Evolutionary conservation across 2,888 invertebrate species (phyloP), one percentile per base, ranked within the genome.

Genomic region (Colostygia pectinataria): DNA sequence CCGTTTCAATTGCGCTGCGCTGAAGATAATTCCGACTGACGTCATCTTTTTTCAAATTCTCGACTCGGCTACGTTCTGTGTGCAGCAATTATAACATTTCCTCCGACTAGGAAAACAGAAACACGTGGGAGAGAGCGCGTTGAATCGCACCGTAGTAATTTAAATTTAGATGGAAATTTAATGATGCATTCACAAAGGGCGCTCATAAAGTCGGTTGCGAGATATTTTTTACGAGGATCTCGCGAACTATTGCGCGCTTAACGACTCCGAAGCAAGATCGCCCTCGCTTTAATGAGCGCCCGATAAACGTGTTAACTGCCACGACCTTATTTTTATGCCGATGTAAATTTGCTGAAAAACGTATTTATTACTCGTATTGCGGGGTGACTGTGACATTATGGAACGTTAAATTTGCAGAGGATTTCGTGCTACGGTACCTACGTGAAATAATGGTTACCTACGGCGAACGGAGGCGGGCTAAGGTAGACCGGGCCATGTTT

Each of bases 171-270:
- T 90, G 88, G 88, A 87, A 88, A 89, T 90, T 90, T 90, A 90
- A 90, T 90, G 90, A 90, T 87, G 89, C 90, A 83, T 86, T 82
- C 84, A 90, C 89, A 90, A 90, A 90, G 88, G 83, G 84, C 82
- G 85, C 89, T 88, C 89, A 82, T 90, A 90, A 89, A 90, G 84
- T 90, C 80, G 86, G 86, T 83, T 82, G 87, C 84, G 87, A 88
- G 87, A 89, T 89, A 88, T 90, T 89, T 90, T 90, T 90, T 90
- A 89, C 80, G 89, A 89, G 88, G 86, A 90, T 88, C 89, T 88
- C 87, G 90, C 87, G 87, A 90, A 90, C 90, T 90, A 90, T 90
- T 90, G 89, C 89, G 88, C 88, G 88, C 89, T 90, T 90, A 90
- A 90, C 90, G 89, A 89, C 90, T 88, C 84, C 84, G 85, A 84